These are phyloP conservation scores for Ophonus ardosiacus DNA, from an alignment of 2,888 invertebrate genomes.

Conservation along the genomic window DNA sequence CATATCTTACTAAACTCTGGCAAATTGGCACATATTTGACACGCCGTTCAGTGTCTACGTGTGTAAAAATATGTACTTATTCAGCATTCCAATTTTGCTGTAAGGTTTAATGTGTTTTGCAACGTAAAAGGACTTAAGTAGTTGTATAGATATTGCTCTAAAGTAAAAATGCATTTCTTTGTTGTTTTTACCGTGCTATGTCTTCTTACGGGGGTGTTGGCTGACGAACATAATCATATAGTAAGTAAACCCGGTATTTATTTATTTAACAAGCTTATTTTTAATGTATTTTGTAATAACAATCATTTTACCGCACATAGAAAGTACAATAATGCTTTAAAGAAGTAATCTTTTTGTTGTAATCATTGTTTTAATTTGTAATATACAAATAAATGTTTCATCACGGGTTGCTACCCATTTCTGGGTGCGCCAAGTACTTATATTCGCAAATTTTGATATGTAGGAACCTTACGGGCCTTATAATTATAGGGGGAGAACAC, in stretches of 20 bases:
- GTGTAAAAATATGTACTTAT: constrained; percentile 68
- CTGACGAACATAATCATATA: constrained; percentile 88
- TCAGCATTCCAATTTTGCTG: constrained; percentile 59
- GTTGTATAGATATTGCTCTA: constrained; percentile 48
- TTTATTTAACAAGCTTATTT: neutral
- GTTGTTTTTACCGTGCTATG: constrained; percentile 67
- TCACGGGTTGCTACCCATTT: too few relatives aligned
- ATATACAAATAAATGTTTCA: too few relatives aligned
- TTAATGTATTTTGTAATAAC: neutral
- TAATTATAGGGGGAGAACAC: too few relatives aligned
- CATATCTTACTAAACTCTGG: neutral
- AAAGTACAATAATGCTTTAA: neutral
- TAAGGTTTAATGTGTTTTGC: constrained; percentile 56
- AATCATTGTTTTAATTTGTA: too few relatives aligned
- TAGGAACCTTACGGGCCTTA: too few relatives aligned
- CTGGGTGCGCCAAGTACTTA: too few relatives aligned
- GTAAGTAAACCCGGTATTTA: constrained; percentile 77
- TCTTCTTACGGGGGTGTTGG: constrained; percentile 76
- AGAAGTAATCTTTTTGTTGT: neutral
- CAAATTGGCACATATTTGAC: constrained; percentile 25
- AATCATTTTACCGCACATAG: neutral
- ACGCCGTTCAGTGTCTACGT: constrained; percentile 68
- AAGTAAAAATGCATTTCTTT: constrained; percentile 65
- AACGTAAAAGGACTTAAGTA: constrained; percentile 55
- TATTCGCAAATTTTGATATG: too few relatives aligned